These are phyloP conservation scores for Ciconia nigra DNA, from an alignment of 2,797 vertebrate genomes.

Conservation along the genomic window DNA sequence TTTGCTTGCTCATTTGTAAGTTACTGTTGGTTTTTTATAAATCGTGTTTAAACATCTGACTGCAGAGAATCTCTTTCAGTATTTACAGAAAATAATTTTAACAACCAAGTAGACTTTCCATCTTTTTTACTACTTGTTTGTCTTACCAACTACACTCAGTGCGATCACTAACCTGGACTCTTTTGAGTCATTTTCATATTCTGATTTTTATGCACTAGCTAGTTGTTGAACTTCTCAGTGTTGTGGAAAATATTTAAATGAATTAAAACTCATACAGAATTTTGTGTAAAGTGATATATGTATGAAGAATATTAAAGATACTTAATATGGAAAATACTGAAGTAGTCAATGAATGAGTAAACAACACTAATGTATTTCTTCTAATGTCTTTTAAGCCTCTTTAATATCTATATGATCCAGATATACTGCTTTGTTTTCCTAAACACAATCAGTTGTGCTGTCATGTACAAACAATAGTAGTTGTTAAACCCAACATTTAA, in stretches of 20 bases:
- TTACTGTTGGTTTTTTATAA: not conserved
- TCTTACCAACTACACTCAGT: not conserved
- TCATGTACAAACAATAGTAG: constrained; percentile 1
- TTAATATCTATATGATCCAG: not conserved
- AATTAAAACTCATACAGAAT: not conserved
- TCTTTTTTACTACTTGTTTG: constrained; percentile 4
- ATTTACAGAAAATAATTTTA: not conserved
- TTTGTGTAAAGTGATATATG: not conserved
- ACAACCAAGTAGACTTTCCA: not conserved
- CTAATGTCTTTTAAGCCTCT: not conserved
- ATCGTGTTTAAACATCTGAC: not conserved
- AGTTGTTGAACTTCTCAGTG: not conserved
- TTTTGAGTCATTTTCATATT: not conserved
- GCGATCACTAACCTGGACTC: not conserved
- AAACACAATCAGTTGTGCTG: constrained; percentile 21
- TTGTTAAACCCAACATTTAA: not conserved
- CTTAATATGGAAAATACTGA: not conserved
- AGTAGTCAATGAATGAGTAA: not conserved
- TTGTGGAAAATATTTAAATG: not conserved
- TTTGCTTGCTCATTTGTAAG: not conserved
- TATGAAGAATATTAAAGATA: constrained; percentile 16
- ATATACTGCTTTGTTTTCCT: constrained; percentile 1
- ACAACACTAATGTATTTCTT: not conserved
- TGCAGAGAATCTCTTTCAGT: not conserved
- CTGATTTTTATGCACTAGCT: not conserved